Evolutionary conservation across 2,113 vertebrate species (phyloP), one percentile per base, ranked within the genome.

Genomic region (Ageneiosus marmoratus): DNA sequence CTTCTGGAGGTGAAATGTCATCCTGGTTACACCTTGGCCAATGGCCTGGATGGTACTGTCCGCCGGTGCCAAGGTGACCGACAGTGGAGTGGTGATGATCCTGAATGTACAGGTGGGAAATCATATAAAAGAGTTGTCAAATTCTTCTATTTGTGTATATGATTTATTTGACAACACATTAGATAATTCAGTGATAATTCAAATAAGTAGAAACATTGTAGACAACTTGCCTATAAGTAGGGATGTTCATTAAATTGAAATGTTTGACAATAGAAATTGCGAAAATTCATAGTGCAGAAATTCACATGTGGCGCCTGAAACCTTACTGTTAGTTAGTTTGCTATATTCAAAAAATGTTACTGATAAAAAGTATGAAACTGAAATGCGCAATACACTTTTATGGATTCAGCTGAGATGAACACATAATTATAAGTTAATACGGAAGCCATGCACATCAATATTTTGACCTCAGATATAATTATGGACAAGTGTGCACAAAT

Each of bases 11-110:
- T 94, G 65, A 92, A 84, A 74, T 96, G 95, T 89, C 85, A 91
- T 70, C 82, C 91, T 0, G 93, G 95, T 58, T 95, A 92, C 85
- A 78, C 79, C n/a, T 88, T 93, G 88, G 88, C 89, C 79, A 90
- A 55, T 8, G 92, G 94, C 82, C 79, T 92, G 86, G 91, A 94
- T 63, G 86, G 70, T 76, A 87, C 87, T 37, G 90, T 93, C 72
- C 94, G 93, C 69, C 94, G 93, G 90, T 96, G 95, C 87, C 95
- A 96, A 88, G 94, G 93, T 77, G 94, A 95, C 90, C 89, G 92
- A n/a, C 93, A 92, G 87, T 95, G 95, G 95, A 96, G 95, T 80
- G 93, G 94, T 32, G 90, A 93, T 37, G 90, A 94, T 83, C 92
- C 92, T 78, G 78, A 87, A 81, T 96, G 94, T 91, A 89, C 89